Percentiles rank a stretch among this genome's conserved stretches.
These are phyloP conservation scores for Drosophila anomalipes DNA, from an alignment of 2,888 invertebrate genomes.

Conservation along the genomic window DNA sequence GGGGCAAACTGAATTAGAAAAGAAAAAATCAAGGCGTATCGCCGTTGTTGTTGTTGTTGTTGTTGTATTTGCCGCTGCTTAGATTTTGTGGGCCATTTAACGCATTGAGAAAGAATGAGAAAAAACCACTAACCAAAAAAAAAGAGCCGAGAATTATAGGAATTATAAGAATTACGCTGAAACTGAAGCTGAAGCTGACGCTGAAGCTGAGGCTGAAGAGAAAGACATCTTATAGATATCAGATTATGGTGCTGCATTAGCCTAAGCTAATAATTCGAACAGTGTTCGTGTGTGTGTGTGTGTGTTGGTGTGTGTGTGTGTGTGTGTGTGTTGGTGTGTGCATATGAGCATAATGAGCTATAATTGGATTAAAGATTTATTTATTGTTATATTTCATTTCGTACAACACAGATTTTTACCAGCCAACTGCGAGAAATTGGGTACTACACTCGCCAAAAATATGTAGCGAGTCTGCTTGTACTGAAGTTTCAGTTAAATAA, in stretches of 20 bases:
- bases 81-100: conserved; percentile 57
- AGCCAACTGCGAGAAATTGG: conserved; percentile 33
- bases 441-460: neutral
- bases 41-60: conserved; percentile 22
- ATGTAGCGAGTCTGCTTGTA: neutral
- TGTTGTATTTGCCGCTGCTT: conserved; percentile 24
- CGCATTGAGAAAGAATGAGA: conserved; percentile 21
- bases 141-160: conserved; percentile 56
- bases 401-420: conserved; percentile 33
- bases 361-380: conserved; percentile 83
- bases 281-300: conserved; percentile 13
- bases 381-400: conserved; percentile 63
- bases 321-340: conserved; percentile 49
- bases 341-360: conserved; percentile 80
- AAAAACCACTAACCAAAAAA: conserved; percentile 23
- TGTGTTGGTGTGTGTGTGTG: conserved; percentile 30
- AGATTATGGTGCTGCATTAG: conserved; percentile 71
- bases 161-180: conserved; percentile 78
- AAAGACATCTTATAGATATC: conserved; percentile 73
- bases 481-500: neutral
- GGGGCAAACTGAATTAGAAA: conserved; percentile 60
- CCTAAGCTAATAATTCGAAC: conserved; percentile 74
- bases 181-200: conserved; percentile 58
- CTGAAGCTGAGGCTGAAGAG: conserved; percentile 44
- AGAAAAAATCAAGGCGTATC: conserved; percentile 58